Conservation (phyloP, 2,113 vertebrate genomes). For the Ellobius talpinus region DNA sequence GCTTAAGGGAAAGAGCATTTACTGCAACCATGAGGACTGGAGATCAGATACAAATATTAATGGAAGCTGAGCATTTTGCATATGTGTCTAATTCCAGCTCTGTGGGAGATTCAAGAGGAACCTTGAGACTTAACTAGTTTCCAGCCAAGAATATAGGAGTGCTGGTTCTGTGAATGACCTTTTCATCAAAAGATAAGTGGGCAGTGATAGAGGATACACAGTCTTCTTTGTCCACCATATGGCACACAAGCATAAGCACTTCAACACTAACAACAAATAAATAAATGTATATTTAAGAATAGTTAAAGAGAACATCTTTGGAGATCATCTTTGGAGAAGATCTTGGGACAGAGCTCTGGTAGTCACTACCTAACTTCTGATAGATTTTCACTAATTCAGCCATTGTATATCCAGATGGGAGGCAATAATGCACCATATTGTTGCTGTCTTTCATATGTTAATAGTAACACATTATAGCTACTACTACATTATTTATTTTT, state of each 20-base stretch:
- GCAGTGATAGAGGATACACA: too few species aligned
- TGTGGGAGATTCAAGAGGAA: not conserved
- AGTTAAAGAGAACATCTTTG: not conserved
- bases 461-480: conserved; percentile 19
- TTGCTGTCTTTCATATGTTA: conserved; percentile 18
- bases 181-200: not conserved
- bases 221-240: not conserved
- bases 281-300: not conserved
- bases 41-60: not conserved
- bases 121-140: not conserved
- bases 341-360: rapidly evolving
- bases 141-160: not conserved
- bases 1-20: not conserved
- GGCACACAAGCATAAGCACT: too few species aligned
- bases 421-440: conserved; percentile 25
- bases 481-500: conserved; percentile 44
- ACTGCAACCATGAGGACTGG: not conserved
- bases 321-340: not conserved
- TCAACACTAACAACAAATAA: not conserved
- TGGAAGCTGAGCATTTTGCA: not conserved
- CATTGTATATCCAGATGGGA: conserved; percentile 5
- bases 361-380: not conserved
- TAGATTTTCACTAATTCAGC: not conserved
- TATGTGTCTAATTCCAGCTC: not conserved
- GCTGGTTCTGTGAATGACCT: too few species aligned